Evolutionary conservation across 2,888 invertebrate genomes (phyloP), one percentile per base, ranked within the genome.

Genomic region (Urechis unicinctus): DNA sequence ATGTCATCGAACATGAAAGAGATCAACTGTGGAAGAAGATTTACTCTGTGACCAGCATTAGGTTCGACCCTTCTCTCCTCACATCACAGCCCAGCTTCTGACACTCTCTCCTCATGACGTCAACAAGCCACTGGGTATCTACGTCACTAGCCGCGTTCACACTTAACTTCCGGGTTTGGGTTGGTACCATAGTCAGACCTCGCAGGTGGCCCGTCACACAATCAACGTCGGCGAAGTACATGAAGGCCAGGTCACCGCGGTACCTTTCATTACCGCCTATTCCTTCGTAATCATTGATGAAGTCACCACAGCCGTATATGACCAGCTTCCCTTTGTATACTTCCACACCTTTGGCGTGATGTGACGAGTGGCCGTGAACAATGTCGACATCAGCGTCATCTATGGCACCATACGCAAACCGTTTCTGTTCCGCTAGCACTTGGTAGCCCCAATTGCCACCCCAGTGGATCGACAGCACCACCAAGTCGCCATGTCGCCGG

Each of bases 291-390:
- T 64, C 64, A 31, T 57, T 61, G 9, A 64, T 22, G 25, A 61
- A 64, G 53, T 64, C 64, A 17, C 64, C 64, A 50, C 64, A 64
- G 24, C 64, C 64, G 46, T 64, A 64, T 36, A 59, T 56, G 29
- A 64, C 61, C 24, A 64, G 56, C 53, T 61, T 61, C n/a, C 58
- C 56, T 24, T 64, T 54, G 52, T 64, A 61, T 3, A 64, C 57
- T 46, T 64, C 64, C n/a, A 64, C 44, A 6, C 63, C 63, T 47
- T 55, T 59, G 21, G 61, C 56, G 49, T 64, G 64, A 36, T 64
- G 64, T 2, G 64, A 64, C 4, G 64, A 65, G 50, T 64, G 64
- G 3, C 64, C 64, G 49, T 64, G 58, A 2, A 64, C 45, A 9
- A 64, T 24, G 47, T 64, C 63, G 9, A 64, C 57, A 4, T 59